Base-by-base conservation (phyloP, 2,888 invertebrate genomes). In the Tenthredo scrophulariae region DNA sequence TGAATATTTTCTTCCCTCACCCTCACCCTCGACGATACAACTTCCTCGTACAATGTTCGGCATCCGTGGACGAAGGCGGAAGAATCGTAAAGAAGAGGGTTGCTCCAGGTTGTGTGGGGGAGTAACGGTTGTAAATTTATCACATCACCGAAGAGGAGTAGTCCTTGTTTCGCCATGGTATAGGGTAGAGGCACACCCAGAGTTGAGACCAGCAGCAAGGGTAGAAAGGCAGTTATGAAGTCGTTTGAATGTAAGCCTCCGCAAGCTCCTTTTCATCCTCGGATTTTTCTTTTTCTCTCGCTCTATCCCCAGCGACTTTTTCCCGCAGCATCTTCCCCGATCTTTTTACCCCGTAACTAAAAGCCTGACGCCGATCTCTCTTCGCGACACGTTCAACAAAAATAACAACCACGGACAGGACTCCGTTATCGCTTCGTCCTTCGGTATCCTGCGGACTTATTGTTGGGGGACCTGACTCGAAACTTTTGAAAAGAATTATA, bases 201-300 rank as follows among this genome's bases (percentile, higher is more conserved):
- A 79, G 67, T 6, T 15, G 40, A 15, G n/a, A 29, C 15, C 22
- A 33, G 50, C 22, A 26, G 70, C 37, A 46, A 54, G 72, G 85
- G 70, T 50, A 18, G 70, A 54, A 70, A 72, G 79, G 85, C 85
- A 79, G 85, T 85, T 85, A 85, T 58, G 85, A 85, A 85, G 82
- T 82, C 80, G 85, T 85, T 85, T 70, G 80, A 85, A 85, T 82
- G 79, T 85, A 70, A 80, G 85, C 80, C 85, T 79, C 70, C 67
- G 46, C 80, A 70, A 67, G 85, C 67, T 72, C 70, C 65, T 54
- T 80, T 70, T 82, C 85, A 84, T 84, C 79, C 84, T 46, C 50
- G 54, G 83, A 58, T 43, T 67, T 40, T n/a, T 43, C 72, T 22
- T 26, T 43, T 10, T 43, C 74, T 40, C 43, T 74, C 29, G 0